Base-by-base conservation (phyloP, 2,888 invertebrate genomes). In the Hipparchia sbordonii region DNA sequence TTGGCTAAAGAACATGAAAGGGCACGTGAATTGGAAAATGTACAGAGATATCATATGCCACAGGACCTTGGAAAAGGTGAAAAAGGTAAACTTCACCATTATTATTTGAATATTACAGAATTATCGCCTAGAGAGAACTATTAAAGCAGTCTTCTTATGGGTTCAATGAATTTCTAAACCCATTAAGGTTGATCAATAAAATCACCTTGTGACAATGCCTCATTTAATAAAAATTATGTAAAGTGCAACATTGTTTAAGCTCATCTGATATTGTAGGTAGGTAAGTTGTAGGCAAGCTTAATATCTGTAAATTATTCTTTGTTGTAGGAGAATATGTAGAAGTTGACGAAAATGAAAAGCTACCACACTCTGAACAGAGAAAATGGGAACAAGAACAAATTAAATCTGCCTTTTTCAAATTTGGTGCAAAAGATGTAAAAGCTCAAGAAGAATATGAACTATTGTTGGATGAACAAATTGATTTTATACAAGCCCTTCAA, bases 331-430 rank as follows among this genome's bases (percentile, higher is more conserved):
- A 96, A 82, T 97, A 97, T 89, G 94, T 97, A 76, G 98, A 98
- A 92, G 96, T 97, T 51, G 98, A 98, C 89, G 97, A 98, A 79
- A 95, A 96, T 78, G 98, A 99, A 86, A 96, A 96, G 81, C 93
- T 96, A 76, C 97, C 97, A 0, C 96, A 97, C 84, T 97, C 97
- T 0, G 97, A 97, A 80, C 97, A 97, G 89, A 96, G 96, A 80
- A 98, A 98, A 94, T 99, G 99, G 99, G 99, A 99, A 89, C 98
- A 98, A 74, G 99, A 99, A 85, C 98, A 99, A 89, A 96, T 99
- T 92, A 97, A 97, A 68, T 97, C 98, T 5, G 99, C 99, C 2
- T 96, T 97, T 71, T 98, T 98, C 85, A 96, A 96, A 82, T 98
- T 99, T 94, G 99, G 99, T 8, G 98, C 99, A 0, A 97, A 97